Base-by-base conservation (phyloP, 92 coral and sea anemone species). In the Anthopleura xanthogrammica region DNA sequence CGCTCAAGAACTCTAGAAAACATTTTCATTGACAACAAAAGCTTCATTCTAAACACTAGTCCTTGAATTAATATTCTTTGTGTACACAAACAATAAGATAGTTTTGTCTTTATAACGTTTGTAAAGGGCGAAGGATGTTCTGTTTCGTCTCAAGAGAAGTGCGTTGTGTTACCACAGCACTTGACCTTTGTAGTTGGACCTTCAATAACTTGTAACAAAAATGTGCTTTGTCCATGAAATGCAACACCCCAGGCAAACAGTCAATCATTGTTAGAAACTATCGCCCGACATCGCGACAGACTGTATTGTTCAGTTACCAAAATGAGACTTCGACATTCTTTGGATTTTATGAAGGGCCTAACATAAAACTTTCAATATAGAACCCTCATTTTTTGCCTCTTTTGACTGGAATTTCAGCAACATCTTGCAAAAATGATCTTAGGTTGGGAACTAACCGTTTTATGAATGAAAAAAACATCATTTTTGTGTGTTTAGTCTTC, bases 201-300 rank as follows among this genome's bases (percentile, higher is more conserved):
- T 62, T 62, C 23, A 62, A 20, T 23, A 29, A 62, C 5, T 20
- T 54, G 77, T 77, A 84, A 76, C 81, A 85, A 76, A 81, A 87
- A 86, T 88, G 79, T 81, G 88, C 94, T 86, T 75, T 91, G 91
- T 89, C 82, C 94, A 20, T 52, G 88, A 76, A 89, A 89, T 77
- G 39, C 80, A 83, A 93, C 87, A 86, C 90, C 90, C 57, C n/a
- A 13, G 12, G 80, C 60, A 79, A 78, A 93, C 94, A 93, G 94
- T 89, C 94, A 93, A 91, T 93, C 91, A 93, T 93, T 93, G 97
- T 93, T 73, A 83, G 64, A 40, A 20, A 29, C 36, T 29, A 29
- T 39, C 66, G 64, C 13, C 85, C 79, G 86, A 68, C 86, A 75
- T 22, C 80, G 80, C 86, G 57, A 79, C 78, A 78, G 88, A 85